A percentile compares a stretch with the other conserved stretches of the same genome.
phyloP scores from a whole-genome alignment of 2,888 invertebrate species.

The Thymelicus lineola region DNA sequence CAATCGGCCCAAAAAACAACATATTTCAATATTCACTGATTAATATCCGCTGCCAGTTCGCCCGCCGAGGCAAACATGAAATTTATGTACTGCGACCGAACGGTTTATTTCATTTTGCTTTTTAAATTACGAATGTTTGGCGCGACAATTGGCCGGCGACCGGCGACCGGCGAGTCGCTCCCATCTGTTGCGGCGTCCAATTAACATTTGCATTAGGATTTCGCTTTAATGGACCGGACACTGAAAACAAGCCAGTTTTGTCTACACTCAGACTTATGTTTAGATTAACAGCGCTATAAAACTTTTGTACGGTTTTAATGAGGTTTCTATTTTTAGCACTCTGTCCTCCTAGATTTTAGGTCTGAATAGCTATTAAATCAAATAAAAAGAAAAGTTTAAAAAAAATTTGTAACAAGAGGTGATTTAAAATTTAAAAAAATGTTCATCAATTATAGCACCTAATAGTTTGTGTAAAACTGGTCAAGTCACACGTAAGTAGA shows the following conservation, averaged over 20 bases:
- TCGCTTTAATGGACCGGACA: constrained; percentile 50
- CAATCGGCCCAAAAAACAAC: constrained; percentile 83
- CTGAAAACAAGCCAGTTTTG: constrained; percentile 37
- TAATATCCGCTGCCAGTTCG: constrained; percentile 83
- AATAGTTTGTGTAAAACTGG: too few species aligned
- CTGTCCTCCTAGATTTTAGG: not conserved
- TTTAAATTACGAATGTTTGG: constrained; percentile 83
- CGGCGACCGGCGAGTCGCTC: constrained; percentile 59
- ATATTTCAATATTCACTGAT: constrained; percentile 85
- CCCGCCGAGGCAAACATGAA: constrained; percentile 81
- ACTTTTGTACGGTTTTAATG: constrained; percentile 26
- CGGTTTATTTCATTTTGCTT: constrained; percentile 83
- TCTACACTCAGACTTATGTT: constrained; percentile 35
- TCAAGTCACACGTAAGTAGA: too few species aligned
- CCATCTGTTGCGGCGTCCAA: constrained; percentile 79
- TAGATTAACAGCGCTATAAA: constrained; percentile 32
- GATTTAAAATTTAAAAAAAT: too few species aligned
- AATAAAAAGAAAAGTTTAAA: too few species aligned
- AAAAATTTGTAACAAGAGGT: too few species aligned
- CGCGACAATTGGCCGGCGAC: constrained; percentile 76
- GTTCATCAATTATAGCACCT: too few species aligned
- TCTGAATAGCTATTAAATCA: too few species aligned
- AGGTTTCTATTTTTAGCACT: constrained; percentile 1
- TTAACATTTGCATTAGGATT: constrained; percentile 77
- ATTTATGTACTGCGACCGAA: constrained; percentile 83